A percentile compares a stretch with the other conserved stretches of the same genome.
phyloP scores from a whole-genome alignment of 2,888 invertebrate genomes.

The Metalampra italica region DNA sequence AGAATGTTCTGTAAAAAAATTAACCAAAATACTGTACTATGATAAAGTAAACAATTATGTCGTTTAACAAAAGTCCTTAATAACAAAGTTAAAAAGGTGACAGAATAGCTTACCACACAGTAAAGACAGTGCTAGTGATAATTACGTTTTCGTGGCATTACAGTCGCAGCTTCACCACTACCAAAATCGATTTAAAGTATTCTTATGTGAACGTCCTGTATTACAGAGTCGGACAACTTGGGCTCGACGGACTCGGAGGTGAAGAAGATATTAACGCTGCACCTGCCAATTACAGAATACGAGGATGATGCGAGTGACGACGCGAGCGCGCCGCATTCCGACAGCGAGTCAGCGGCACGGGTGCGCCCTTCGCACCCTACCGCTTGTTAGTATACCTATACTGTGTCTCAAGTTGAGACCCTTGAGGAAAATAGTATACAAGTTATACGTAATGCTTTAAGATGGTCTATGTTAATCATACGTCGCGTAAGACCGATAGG shows the following conservation, averaged over 20 bases:
- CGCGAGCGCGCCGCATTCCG: conserved; percentile 77
- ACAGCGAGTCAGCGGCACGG: conserved; percentile 64
- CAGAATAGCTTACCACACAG: no score
- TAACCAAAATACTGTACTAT: not conserved
- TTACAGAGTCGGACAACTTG: conserved; percentile 94
- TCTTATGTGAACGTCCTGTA: conserved; percentile 11
- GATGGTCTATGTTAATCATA: no score
- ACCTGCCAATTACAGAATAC: conserved; percentile 96
- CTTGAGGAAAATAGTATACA: not conserved
- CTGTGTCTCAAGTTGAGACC: not conserved
- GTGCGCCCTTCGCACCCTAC: conserved; percentile 60
- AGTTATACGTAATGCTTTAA: not conserved
- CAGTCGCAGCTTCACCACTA: conserved; percentile 29
- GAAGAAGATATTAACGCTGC: conserved; percentile 94
- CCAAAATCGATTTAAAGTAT: not conserved
- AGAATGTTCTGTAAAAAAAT: not conserved
- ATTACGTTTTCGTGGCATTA: conserved; percentile 17
- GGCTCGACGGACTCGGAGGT: conserved; percentile 97
- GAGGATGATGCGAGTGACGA: conserved; percentile 89
- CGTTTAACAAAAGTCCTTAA: no score
- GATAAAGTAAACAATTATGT: no score
- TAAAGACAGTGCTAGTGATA: no score
- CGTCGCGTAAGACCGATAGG: no score
- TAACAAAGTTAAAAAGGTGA: no score
- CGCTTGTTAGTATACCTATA: conserved; percentile 43